Base-by-base conservation (phyloP, 2,797 vertebrate genomes). In the Chaunax sp. region DNA sequence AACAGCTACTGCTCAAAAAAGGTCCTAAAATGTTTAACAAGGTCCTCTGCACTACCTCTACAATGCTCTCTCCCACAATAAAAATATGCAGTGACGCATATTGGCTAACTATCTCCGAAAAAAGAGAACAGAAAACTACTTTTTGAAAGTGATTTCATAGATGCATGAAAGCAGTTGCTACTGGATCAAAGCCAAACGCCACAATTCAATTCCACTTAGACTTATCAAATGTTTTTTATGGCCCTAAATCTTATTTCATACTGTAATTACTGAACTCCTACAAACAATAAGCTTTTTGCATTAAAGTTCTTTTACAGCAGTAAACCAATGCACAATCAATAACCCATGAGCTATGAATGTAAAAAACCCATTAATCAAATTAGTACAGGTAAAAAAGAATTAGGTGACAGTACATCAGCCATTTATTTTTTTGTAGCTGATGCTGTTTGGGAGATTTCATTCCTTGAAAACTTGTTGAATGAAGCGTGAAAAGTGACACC, bases 131-230 rank as follows among this genome's bases (percentile, higher is more conserved):
- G 54, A 35, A 58, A 28, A 19, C 37, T 63, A 64, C 57, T 71
- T 19, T n/a, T 38, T 76, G 22, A 49, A 44, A 75, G 10, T 61
- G 70, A 54, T 73, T 60, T 70, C 66, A 55, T 30, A 33, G 69
- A 75, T 37, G 45, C 41, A 59, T 15, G 22, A 53, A 65, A 66
- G 44, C 59, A 53, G 55, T 69, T 50, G 53, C 64, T 59, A 9
- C 45, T 69, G 51, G 50, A 56, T 63, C 47, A 47, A 68, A 60
- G 62, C 58, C 62, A 79, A 47, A 47, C 4, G 58, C 6, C 19
- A 37, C 23, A 6, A 69, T 60, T 26, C 18, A 52, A 38, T 38
- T 49, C 6, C 8, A 44, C 16, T 46, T n/a, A 35, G 1, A 55
- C 50, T 18, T 20, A 64, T 2, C 11, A 20, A n/a, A 8, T 3